Conservation (phyloP, 2,113 vertebrate species). For the Hemicordylus capensis region DNA sequence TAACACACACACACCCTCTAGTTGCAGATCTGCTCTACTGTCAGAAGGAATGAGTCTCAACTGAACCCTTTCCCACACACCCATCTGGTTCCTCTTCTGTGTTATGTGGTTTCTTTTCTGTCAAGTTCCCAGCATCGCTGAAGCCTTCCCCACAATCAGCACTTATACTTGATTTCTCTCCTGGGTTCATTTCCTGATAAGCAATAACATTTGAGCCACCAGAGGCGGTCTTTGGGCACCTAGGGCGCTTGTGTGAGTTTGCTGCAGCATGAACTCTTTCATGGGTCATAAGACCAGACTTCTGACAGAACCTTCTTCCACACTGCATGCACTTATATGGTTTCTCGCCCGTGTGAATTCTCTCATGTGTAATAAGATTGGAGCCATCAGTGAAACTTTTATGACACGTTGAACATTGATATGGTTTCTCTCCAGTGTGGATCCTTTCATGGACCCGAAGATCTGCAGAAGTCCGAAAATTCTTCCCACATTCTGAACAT, state of each 20-base stretch:
- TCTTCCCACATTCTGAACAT: neutral
- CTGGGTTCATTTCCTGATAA: constrained; percentile 51
- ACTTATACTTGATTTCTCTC: constrained; percentile 46
- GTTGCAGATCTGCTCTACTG: too few relatives aligned
- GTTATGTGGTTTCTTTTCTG: constrained; percentile 37
- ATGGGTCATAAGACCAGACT: constrained; percentile 54
- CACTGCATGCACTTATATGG: constrained; percentile 46
- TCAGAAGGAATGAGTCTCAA: too few relatives aligned
- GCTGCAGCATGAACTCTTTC: constrained; percentile 52
- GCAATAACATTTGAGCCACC: constrained; percentile 50
- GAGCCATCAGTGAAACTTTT: constrained; percentile 66
- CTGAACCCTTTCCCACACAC: too few relatives aligned
- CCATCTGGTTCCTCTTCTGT: constrained; percentile 61
- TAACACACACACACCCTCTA: too few relatives aligned
- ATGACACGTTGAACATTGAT: constrained; percentile 38
- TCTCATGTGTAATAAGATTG: constrained; percentile 59
- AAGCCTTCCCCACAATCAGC: constrained; percentile 50
- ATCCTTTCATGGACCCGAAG: constrained; percentile 3
- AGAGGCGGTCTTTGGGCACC: constrained; percentile 47
- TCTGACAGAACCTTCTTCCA: constrained; percentile 55
- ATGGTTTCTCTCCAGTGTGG: constrained; percentile 51
- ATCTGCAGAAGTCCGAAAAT: neutral
- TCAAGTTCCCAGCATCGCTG: constrained; percentile 57
- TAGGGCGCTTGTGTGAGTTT: constrained; percentile 41
- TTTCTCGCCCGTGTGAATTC: constrained; percentile 61